These are phyloP conservation scores for Epiblema foenella DNA, from an alignment of 2,888 invertebrate genomes.

Conservation along the genomic window DNA sequence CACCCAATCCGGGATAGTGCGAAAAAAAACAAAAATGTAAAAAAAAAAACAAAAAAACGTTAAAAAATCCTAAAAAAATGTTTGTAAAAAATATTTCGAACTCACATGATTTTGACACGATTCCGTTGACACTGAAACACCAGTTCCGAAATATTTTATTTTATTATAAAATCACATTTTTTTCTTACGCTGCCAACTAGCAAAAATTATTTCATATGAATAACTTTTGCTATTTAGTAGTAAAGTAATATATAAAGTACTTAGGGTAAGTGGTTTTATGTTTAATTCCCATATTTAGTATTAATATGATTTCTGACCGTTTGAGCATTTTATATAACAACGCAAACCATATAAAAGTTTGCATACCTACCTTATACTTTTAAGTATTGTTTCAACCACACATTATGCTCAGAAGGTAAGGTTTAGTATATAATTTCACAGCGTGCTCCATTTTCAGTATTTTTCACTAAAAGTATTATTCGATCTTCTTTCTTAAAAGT, in stretches of 20 bases:
- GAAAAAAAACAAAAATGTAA: slow-evolving; percentile 59
- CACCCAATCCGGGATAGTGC: slow-evolving; percentile 77
- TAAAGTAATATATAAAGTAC: slow-evolving; percentile 35
- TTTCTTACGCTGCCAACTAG: slow-evolving; percentile 36
- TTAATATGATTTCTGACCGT: slow-evolving; percentile 45
- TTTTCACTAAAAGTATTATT: slow-evolving; percentile 51
- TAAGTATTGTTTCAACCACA: background rate
- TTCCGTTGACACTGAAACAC: slow-evolving; percentile 46
- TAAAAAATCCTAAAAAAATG: slow-evolving; percentile 49
- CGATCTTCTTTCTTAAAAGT: slow-evolving; percentile 43
- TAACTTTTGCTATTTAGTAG: slow-evolving; percentile 42
- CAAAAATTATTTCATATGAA: slow-evolving; percentile 33
- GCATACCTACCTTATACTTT: background rate
- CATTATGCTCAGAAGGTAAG: slow-evolving; percentile 26
- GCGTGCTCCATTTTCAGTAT: slow-evolving; percentile 48
- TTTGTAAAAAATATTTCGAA: slow-evolving; percentile 68
- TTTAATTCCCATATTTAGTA: slow-evolving; percentile 52
- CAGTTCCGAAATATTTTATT: slow-evolving; percentile 47
- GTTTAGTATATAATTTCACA: slow-evolving; percentile 47
- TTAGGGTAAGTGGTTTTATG: slow-evolving; percentile 54
- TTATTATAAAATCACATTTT: slow-evolving; percentile 41
- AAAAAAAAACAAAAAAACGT: slow-evolving; percentile 56
- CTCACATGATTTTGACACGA: slow-evolving; percentile 49
- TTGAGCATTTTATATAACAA: slow-evolving; percentile 26
- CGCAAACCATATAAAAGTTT: background rate